These are phyloP conservation scores for Acleris emargana DNA, from an alignment of 2,888 invertebrate species.

Conservation along the genomic window DNA sequence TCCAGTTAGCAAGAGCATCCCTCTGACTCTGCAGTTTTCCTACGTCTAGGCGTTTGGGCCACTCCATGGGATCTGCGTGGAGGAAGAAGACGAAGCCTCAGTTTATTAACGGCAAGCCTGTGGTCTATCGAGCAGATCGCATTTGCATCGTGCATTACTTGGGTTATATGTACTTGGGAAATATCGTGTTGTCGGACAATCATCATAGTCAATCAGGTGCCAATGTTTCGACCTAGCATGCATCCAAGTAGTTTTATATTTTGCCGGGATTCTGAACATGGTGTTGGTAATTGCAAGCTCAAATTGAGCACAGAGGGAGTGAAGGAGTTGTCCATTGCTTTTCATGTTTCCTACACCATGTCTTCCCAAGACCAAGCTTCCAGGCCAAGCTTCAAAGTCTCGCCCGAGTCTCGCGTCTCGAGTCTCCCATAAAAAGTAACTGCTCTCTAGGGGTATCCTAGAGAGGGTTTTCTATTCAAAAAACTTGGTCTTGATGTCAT, in stretches of 20 bases:
- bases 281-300: constrained; percentile 42
- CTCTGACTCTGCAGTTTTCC: too few species aligned
- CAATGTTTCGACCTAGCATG: constrained; percentile 46
- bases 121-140: too few species aligned
- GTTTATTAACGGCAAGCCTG: too few species aligned
- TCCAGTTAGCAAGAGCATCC: too few species aligned
- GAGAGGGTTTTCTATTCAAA: constrained; percentile 37
- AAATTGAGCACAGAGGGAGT: constrained; percentile 42
- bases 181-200: too few species aligned
- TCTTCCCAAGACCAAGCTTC: constrained; percentile 41
- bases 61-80: too few species aligned
- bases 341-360: constrained; percentile 47
- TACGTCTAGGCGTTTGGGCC: too few species aligned
- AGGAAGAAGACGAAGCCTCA: too few species aligned
- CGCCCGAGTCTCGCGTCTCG: constrained; percentile 40
- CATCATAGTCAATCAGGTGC: constrained; percentile 37
- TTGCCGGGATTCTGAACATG: constrained; percentile 42
- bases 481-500: constrained; percentile 41
- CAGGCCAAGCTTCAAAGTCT: constrained; percentile 41
- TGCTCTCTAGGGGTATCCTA: constrained; percentile 25
- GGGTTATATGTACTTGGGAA: too few species aligned
- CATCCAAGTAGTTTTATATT: constrained; percentile 46
- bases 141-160: too few species aligned
- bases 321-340: constrained; percentile 41
- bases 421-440: constrained; percentile 38